Percentiles rank a stretch among this genome's conserved stretches.
Evolutionary conservation across 1,140 invertebrate genomes (phyloP).

Genomic region (Drosophila saltans): DNA sequence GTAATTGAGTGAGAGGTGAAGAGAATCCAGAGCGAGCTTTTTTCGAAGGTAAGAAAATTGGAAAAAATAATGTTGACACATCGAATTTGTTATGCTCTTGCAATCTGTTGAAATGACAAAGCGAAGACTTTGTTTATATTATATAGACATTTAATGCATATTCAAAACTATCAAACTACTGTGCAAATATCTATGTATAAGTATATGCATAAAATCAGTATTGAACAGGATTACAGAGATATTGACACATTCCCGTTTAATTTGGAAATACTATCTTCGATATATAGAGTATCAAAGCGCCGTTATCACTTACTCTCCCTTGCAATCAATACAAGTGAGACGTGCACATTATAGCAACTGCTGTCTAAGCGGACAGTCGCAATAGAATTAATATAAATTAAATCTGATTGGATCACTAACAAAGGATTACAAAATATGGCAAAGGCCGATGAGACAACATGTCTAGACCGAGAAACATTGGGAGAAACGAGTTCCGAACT

Average conservation of each 20-base stretch:
- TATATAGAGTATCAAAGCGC: constrained; percentile 25
- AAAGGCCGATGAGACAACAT: neutral
- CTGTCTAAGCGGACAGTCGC: constrained; percentile 44
- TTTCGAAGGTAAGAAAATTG: neutral
- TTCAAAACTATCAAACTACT: neutral
- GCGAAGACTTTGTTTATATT: neutral
- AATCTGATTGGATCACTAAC: constrained; percentile 22
- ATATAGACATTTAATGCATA: neutral
- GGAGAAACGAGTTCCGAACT: constrained; percentile 34
- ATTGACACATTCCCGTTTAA: neutral
- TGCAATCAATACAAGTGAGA: neutral
- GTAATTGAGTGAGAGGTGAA: constrained; percentile 21
- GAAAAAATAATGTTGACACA: neutral
- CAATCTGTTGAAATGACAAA: neutral
- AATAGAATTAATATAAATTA: constrained; percentile 15
- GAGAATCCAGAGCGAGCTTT: constrained; percentile 9
- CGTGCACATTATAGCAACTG: constrained; percentile 46
- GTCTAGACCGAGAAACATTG: constrained; percentile 35
- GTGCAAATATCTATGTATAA: neutral
- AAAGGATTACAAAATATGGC: constrained; percentile 11
- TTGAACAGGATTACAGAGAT: neutral
- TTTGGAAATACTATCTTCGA: neutral
- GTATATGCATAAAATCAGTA: no score
- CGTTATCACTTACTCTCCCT: constrained; percentile 47
- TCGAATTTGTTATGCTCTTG: neutral